Conservation (phyloP, 2,888 invertebrate species). For the Enoplolaimus lenunculus region DNA sequence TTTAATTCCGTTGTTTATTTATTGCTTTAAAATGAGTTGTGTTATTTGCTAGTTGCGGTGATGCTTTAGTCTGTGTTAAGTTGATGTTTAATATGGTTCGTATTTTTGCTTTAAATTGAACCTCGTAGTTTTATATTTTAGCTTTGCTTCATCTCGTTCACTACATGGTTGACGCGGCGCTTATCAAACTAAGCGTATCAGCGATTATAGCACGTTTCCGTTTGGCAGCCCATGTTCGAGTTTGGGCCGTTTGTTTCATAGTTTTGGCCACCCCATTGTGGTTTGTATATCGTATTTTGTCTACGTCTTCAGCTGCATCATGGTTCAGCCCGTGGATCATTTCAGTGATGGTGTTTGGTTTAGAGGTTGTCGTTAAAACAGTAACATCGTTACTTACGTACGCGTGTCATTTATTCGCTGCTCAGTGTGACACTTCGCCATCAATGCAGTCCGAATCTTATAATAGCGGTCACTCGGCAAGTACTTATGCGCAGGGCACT, state of each 20-base stretch:
- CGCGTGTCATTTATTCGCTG: neutral
- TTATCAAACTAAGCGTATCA: neutral
- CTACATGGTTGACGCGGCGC: neutral
- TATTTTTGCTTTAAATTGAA: too few relatives aligned
- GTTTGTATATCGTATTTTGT: neutral
- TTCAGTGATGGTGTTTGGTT: neutral
- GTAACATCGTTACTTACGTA: neutral
- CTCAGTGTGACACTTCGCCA: neutral
- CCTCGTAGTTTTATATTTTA: neutral
- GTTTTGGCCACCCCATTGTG: neutral
- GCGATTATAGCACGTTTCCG: neutral
- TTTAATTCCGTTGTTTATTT: too few relatives aligned
- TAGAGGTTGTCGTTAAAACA: neutral
- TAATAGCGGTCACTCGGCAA: too few relatives aligned
- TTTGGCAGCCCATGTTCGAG: neutral
- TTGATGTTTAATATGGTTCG: too few relatives aligned
- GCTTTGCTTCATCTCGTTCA: slow-evolving; percentile 6
- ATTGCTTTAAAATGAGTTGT: too few relatives aligned
- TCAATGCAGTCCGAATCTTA: too few relatives aligned
- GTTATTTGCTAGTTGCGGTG: too few relatives aligned
- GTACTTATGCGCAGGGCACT: too few relatives aligned
- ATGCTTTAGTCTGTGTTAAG: too few relatives aligned
- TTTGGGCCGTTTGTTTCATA: neutral
- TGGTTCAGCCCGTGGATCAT: slow-evolving; percentile 11
- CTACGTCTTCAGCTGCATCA: neutral